Base-by-base conservation (phyloP, 64 coral and sea anemone species). In the Actinia tenebrosa region DNA sequence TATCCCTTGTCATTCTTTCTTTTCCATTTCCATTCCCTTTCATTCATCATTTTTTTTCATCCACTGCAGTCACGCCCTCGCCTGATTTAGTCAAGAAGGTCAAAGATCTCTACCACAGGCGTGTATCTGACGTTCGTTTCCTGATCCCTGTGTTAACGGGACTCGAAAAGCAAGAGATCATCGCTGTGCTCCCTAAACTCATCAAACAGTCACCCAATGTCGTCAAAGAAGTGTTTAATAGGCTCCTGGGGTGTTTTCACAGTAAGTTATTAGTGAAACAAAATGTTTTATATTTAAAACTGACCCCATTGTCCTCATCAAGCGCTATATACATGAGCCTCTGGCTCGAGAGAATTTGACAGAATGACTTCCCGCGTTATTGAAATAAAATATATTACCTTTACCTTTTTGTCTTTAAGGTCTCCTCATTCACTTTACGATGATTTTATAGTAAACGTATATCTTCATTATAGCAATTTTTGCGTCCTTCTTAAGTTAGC, bases 121-220 rank as follows among this genome's bases (percentile, higher is more conserved):
- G 97, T 64, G 97, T 94, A 3, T 95, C 97, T 9, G 97, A 99
- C 44, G 97, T 99, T 53, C 88, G 97, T 45, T 95, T 99, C 68
- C 82, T 99, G 30, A 99, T 99, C 45, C 97, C 97, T 20, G 97
- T 99, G 4, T 45, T 99, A 61, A 99, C 97, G n/a, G 97, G 97
- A 8, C 86, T 99, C 25, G 94, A 92, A 63, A 99, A 99, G 27
- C 91, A 99, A 18, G 97, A 99, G 71, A 92, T 99, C 20, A 95
- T 99, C n/a, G 97, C 93, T 46, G 97, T 99, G 19, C 78, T 99
- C 19, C 97, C 97, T 10, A 99, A 99, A 88, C 93, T 99, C 16
- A 92, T 99, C 82, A 99, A 99, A 72, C 97, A 99, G 64, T 99
- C 97, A 11, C 97, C 97, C 15, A 99, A 90, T 79, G 97, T 99